Evolutionary conservation across 2,888 invertebrate genomes (phyloP).

Genomic region (Seira sanloemensis): DNA sequence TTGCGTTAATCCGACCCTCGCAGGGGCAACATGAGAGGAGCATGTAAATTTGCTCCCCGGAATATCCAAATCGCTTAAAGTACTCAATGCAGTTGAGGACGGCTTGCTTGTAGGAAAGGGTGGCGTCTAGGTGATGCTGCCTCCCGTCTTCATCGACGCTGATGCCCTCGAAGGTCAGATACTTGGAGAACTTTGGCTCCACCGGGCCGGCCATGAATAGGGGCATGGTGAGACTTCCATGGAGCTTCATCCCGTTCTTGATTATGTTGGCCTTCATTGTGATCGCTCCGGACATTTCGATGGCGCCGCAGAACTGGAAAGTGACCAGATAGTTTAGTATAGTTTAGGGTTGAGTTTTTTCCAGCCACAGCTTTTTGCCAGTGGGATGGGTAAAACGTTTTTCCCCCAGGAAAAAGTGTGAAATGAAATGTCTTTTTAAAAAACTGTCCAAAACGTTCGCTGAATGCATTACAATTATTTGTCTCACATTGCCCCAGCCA

Average conservation of each 20-base stretch:
- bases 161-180: constrained; percentile 66
- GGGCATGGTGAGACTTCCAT: constrained; percentile 56
- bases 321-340: not conserved
- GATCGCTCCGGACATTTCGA: constrained; percentile 65
- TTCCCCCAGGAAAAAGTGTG: not conserved
- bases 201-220: constrained; percentile 64
- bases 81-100: constrained; percentile 63
- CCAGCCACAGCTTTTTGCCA: not conserved
- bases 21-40: constrained; percentile 52
- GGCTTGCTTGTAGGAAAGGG: constrained; percentile 64
- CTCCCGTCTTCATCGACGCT: constrained; percentile 64
- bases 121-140: constrained; percentile 63
- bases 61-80: constrained; percentile 65
- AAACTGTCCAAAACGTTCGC: no score
- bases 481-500: no score
- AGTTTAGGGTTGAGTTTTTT: not conserved
- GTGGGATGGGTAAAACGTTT: not conserved
- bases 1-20: constrained; percentile 57
- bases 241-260: constrained; percentile 60
- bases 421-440: no score
- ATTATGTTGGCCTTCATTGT: constrained; percentile 57
- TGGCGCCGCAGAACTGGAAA: constrained; percentile 64
- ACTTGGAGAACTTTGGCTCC: constrained; percentile 56
- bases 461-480: no score
- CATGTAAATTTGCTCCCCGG: constrained; percentile 57